Evolutionary conservation across 2,113 vertebrate genomes (phyloP), one percentile per base, ranked within the genome.

Genomic region (Chascanopsetta lugubris): DNA sequence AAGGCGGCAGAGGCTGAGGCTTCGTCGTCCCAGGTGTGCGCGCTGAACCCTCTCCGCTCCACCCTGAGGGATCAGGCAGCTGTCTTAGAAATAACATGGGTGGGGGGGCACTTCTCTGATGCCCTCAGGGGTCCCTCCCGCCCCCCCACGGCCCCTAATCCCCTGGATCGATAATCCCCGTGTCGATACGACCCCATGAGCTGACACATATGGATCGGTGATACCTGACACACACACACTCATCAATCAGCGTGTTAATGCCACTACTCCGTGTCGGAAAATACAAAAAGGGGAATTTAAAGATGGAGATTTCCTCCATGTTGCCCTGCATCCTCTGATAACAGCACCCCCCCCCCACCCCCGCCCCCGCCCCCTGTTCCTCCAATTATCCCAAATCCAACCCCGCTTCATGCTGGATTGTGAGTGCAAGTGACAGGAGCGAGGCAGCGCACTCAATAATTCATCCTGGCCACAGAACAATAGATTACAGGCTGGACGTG

Each of bases 151-250:
- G 0, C 6, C 6, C 63, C 45, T 69, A 79, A 89, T 84, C 66
- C 72, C 38, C 5, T 4, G 29, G 56, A 84, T 88, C 85, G 80
- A 86, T 81, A 75, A 56, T 49, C 50, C 11, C n/a, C 0, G 45
- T 79, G 71, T 72, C 55, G 61, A 68, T 77, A 43, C 56, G 63
- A 29, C 17, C 29, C 56, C 6, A 10, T 47, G 30, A 24, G 29
- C 65, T 60, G 70, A 58, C 58, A 67, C 48, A 17, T 75, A 68
- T 65, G 51, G 79, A 82, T 85, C 30, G n/a, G 48, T 47, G 0
- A 77, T 58, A 67, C 26, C 42, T 57, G 83, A 85, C 67, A 48
- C 51, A 51, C 45, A 46, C 24, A 15, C 34, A n/a, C n/a, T n/a
- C 4, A 26, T 72, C 55, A 68, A 55, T 60, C 46, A 34, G 20